Evolutionary conservation across 1,140 invertebrate species (phyloP).

Genomic region (Galendromus occidentalis): DNA sequence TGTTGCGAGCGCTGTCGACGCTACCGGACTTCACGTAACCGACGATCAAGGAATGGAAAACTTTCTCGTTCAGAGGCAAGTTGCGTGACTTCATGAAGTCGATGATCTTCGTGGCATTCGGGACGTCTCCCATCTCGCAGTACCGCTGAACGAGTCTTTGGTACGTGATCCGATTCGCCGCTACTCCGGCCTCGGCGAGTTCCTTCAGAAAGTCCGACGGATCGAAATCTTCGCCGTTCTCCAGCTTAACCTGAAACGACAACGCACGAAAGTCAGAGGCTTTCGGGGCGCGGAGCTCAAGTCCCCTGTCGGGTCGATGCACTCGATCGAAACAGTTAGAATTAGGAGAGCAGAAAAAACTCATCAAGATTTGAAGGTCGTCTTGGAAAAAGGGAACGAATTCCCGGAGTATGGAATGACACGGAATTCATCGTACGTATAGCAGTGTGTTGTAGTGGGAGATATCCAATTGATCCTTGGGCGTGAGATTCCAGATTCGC

Average conservation of each 20-base stretch:
- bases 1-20: neutral
- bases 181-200: neutral
- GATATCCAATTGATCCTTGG: neutral
- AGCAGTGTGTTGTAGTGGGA: neutral
- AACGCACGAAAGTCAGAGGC: no score
- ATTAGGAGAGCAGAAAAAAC: no score
- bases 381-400: no score
- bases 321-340: no score
- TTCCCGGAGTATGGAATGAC: no score
- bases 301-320: no score
- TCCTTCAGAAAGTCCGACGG: neutral
- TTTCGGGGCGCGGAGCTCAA: no score
- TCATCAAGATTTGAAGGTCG: no score
- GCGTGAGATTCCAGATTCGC: neutral
- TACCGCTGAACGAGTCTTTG: neutral
- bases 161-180: neutral
- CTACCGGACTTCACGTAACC: neutral
- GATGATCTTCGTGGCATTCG: neutral
- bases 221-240: neutral
- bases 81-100: neutral
- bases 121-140: neutral
- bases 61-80: neutral
- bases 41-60: neutral
- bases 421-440: neutral
- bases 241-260: neutral